phyloP scores from a whole-genome alignment of 2,113 vertebrate species.

The Pelusios castaneus region DNA sequence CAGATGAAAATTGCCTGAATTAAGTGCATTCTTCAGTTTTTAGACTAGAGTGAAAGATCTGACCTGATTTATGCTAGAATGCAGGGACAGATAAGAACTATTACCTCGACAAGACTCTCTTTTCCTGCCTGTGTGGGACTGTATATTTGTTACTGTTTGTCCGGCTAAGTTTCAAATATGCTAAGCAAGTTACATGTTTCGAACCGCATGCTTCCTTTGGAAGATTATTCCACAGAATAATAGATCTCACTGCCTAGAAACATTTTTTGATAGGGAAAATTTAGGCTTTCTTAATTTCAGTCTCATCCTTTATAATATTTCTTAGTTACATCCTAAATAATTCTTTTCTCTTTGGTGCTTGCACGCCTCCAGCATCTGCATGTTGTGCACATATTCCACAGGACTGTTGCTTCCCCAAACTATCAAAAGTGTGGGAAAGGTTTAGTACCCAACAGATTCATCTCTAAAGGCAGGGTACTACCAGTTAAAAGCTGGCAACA shows the following conservation, averaged over 20 bases:
- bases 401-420: constrained; percentile 11
- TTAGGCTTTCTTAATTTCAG: neutral
- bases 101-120: constrained; percentile 68
- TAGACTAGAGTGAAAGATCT: constrained; percentile 69
- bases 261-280: constrained; percentile 50
- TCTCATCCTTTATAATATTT: neutral
- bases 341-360: constrained; percentile 8
- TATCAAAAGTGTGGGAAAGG: neutral
- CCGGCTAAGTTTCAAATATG: constrained; percentile 67
- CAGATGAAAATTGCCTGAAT: constrained; percentile 74
- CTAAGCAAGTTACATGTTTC: constrained; percentile 67
- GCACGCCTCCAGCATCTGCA: neutral
- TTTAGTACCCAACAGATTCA: neutral
- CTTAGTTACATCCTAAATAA: neutral
- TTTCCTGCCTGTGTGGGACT: constrained; percentile 58
- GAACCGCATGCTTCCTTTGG: constrained; percentile 55
- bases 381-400: fast-evolving
- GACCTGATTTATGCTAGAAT: constrained; percentile 72
- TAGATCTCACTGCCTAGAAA: constrained; percentile 65
- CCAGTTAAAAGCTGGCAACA: constrained; percentile 19
- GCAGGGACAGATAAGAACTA: constrained; percentile 70
- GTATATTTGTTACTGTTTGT: constrained; percentile 69
- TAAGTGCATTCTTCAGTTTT: constrained; percentile 73
- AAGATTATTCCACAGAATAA: constrained; percentile 60
- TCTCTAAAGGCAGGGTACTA: neutral